Evolutionary conservation across 2,113 vertebrate species (phyloP).

Genomic region (Phalacrocorax pelagicus): DNA sequence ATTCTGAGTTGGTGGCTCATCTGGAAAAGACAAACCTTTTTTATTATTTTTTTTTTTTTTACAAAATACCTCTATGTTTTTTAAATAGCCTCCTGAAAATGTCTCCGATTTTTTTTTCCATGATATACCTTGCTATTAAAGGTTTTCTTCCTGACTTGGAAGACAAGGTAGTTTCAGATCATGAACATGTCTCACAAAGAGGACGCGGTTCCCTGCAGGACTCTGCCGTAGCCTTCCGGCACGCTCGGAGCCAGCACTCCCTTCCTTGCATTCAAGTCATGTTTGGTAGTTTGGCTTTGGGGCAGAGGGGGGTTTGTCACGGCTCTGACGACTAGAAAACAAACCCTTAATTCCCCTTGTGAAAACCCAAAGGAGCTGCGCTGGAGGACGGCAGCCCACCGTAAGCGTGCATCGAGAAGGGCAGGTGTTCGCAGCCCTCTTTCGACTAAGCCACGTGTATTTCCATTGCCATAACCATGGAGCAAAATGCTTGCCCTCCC

Average conservation of each 20-base stretch:
- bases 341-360: background rate
- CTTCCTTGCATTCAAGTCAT: background rate
- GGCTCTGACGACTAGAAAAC: background rate
- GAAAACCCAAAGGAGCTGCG: background rate
- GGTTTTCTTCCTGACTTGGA: background rate
- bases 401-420: background rate
- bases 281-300: slow-evolving; percentile 18
- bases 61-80: background rate
- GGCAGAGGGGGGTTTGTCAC: background rate
- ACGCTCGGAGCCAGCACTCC: background rate
- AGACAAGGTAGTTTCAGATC: background rate
- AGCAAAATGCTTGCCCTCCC: background rate
- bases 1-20: background rate
- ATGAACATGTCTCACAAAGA: background rate
- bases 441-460: background rate
- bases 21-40: background rate
- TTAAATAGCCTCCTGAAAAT: background rate
- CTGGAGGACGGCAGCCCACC: background rate
- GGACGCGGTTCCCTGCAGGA: background rate
- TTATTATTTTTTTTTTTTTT: background rate
- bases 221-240: background rate
- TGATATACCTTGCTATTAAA: background rate
- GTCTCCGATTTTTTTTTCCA: background rate
- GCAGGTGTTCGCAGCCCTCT: background rate
- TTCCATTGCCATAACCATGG: background rate